Base-by-base conservation (phyloP, 2,888 invertebrate genomes). In the Aphodius granarius region DNA sequence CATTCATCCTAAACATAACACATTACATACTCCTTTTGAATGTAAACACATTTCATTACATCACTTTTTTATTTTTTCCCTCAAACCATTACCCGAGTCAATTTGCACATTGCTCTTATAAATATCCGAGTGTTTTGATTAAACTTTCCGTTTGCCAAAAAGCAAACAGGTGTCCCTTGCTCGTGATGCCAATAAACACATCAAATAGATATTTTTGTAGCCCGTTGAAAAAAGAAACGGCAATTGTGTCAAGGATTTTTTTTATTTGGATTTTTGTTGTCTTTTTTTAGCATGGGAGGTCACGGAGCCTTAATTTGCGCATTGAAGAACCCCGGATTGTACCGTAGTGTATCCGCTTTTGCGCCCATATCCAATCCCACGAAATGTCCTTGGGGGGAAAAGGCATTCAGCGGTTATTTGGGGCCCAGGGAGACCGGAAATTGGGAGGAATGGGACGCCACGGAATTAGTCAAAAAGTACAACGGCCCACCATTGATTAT, bases 241-340 rank as follows among this genome's bases (percentile, higher is more conserved):
- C n/a, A n/a, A 43, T 43, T 43, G 43, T 43, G 43, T 43, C 43
- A 43, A 43, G 43, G 64, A 20, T 23, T 63, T 23, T 23, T 68
- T 19, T 72, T 74, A 66, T 18, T 77, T 65, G 20, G 63, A 63
- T 22, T 74, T 19, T 63, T 43, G 79, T 76, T 77, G 66, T 75
- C 81, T 77, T 79, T 79, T 89, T 90, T 70, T 85, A 97, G 98
- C 84, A 99, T 99, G 99, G 99, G 99, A 77, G 99, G 99, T 20
- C 98, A 99, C 88, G 99, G 99, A 23, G 98, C 98, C 16, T 86
- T 99, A 70, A 92, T 97, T 73, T 94, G 95, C 84, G 94, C 95
- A 4, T 87, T 99, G 65, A 95, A 96, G 86, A 97, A 97, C 87
- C 98, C 98, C 9, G 95, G 95, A 15, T 88, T 94, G 75, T 99